These are phyloP conservation scores for Champsocephalus esox DNA, from an alignment of 2,797 vertebrate species.

Conservation along the genomic window DNA sequence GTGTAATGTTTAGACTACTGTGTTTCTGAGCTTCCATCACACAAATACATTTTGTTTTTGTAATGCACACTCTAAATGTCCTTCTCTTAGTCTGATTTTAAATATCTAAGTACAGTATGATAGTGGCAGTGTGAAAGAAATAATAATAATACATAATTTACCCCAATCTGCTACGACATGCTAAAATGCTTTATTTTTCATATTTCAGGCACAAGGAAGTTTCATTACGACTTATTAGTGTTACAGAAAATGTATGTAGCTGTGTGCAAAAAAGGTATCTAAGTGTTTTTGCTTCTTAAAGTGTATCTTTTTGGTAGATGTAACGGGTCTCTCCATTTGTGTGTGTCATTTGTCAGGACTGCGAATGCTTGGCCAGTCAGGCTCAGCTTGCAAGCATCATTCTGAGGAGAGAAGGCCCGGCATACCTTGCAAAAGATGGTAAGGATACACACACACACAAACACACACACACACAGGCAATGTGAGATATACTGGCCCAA, in stretches of 20 bases:
- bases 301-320: neutral
- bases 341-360: constrained; percentile 85
- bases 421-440: constrained; percentile 93
- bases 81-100: neutral
- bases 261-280: too few relatives aligned
- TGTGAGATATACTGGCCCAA: too few relatives aligned
- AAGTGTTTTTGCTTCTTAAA: neutral
- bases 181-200: neutral
- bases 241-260: too few relatives aligned
- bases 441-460: constrained; percentile 28
- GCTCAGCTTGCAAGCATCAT: constrained; percentile 90
- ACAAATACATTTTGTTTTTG: neutral
- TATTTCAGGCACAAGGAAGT: neutral
- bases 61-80: neutral
- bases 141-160: neutral
- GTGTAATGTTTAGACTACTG: too few relatives aligned
- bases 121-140: neutral
- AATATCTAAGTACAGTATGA: neutral
- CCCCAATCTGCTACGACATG: neutral
- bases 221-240: too few relatives aligned
- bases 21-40: neutral
- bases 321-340: neutral
- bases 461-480: too few relatives aligned
- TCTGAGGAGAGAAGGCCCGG: constrained; percentile 91
- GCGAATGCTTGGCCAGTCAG: constrained; percentile 91